Conservation (phyloP, 2,888 invertebrate genomes). For the Apamea sordens region DNA sequence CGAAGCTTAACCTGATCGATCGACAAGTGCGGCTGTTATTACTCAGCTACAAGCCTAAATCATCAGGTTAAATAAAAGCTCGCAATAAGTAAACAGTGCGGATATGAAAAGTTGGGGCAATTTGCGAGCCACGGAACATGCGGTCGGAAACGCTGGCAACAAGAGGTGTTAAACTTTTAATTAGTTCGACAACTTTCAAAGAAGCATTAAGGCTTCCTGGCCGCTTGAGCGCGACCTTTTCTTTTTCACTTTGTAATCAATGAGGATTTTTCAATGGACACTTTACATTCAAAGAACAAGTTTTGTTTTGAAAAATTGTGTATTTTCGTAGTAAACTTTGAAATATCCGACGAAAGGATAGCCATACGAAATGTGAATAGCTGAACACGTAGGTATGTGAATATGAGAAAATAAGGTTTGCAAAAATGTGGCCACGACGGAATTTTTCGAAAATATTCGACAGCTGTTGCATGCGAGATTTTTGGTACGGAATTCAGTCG, state of each 20-base stretch:
- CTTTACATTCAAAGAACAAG: conserved; percentile 24
- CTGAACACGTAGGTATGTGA: conserved; percentile 35
- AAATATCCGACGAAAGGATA: conserved; percentile 19
- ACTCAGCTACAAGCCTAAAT: neutral
- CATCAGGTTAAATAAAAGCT: conserved; percentile 53
- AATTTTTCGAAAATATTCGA: conserved; percentile 80
- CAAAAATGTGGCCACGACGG: conserved; percentile 71
- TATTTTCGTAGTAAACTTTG: conserved; percentile 5
- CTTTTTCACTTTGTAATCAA: conserved; percentile 75
- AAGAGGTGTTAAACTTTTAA: conserved; percentile 88
- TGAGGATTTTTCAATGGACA: conserved; percentile 57
- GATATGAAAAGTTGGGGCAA: conserved; percentile 76
- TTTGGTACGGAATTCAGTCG: conserved; percentile 74
- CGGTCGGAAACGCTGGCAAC: conserved; percentile 76
- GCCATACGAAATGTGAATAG: conserved; percentile 5
- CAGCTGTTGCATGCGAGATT: conserved; percentile 79
- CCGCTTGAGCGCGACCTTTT: conserved; percentile 72
- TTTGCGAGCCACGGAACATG: conserved; percentile 76
- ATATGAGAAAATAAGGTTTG: conserved; percentile 70
- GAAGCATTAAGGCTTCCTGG: conserved; percentile 81
- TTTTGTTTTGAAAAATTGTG: neutral
- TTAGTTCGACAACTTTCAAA: conserved; percentile 84
- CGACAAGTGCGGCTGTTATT: neutral
- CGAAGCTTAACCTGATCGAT: neutral
- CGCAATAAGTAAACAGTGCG: conserved; percentile 65